A percentile compares a stretch with the other conserved stretches of the same genome.
Evolutionary conservation across 2,888 invertebrate species (phyloP).

Genomic region (Nysson spinosus): DNA sequence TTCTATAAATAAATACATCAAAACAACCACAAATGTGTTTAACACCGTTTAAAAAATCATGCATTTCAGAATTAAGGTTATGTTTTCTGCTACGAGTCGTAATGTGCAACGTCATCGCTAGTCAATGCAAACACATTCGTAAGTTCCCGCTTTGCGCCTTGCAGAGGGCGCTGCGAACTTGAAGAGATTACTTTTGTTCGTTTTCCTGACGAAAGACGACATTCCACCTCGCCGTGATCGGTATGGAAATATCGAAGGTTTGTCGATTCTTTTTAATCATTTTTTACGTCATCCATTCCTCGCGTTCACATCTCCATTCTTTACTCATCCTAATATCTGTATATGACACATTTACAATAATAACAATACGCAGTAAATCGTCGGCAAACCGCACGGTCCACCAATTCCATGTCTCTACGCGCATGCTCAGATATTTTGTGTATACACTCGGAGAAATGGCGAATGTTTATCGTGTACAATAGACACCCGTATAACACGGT

Average conservation of each 20-base stretch:
- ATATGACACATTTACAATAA: slow-evolving; percentile 75
- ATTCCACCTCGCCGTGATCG: slow-evolving; percentile 71
- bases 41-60: too few species aligned
- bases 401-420: slow-evolving; percentile 41
- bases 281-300: slow-evolving; percentile 40
- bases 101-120: too few species aligned
- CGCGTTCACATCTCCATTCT: slow-evolving; percentile 32
- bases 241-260: slow-evolving; percentile 75
- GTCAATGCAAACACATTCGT: neutral
- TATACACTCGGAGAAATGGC: too few species aligned
- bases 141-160: neutral
- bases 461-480: too few species aligned
- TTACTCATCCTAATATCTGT: slow-evolving; percentile 65
- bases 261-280: slow-evolving; percentile 56
- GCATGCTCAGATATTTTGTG: slow-evolving; percentile 30
- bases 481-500: too few species aligned
- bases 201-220: slow-evolving; percentile 53
- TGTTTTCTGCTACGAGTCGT: too few species aligned
- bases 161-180: neutral
- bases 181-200: slow-evolving; percentile 28
- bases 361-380: slow-evolving; percentile 70
- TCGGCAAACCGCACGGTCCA: slow-evolving; percentile 58
- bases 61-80: too few species aligned
- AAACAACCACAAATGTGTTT: too few species aligned
- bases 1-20: too few species aligned